These are phyloP conservation scores for Agrotis puta DNA, from an alignment of 2,888 invertebrate genomes.

Conservation along the genomic window DNA sequence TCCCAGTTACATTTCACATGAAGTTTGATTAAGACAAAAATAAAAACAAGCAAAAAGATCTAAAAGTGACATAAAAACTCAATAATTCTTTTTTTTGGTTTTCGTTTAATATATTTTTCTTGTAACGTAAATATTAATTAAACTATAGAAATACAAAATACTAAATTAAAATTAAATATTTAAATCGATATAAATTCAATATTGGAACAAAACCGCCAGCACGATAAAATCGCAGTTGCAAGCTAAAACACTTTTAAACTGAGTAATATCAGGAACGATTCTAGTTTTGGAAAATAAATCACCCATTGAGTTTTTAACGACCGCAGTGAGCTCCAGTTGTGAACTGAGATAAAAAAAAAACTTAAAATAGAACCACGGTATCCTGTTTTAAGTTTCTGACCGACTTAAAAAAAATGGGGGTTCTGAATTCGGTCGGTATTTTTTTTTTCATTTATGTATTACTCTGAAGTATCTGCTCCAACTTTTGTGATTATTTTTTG, in stretches of 20 bases:
- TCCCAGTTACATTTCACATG: background rate
- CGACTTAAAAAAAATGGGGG: too few species aligned
- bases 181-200: too few species aligned
- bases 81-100: too few species aligned
- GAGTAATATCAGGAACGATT: slow-evolving; percentile 45
- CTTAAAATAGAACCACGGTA: slow-evolving; percentile 15
- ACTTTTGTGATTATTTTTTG: too few species aligned
- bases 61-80: slow-evolving; percentile 24
- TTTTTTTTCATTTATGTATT: too few species aligned
- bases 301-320: slow-evolving; percentile 53
- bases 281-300: slow-evolving; percentile 54
- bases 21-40: slow-evolving; percentile 12
- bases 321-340: slow-evolving; percentile 34
- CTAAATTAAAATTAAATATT: too few species aligned
- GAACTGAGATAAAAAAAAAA: slow-evolving; percentile 36
- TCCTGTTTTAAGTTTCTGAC: too few species aligned
- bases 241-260: slow-evolving; percentile 49
- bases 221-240: slow-evolving; percentile 31
- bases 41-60: slow-evolving; percentile 5
- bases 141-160: too few species aligned
- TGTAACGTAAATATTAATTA: too few species aligned
- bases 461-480: too few species aligned
- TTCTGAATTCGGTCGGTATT: too few species aligned
- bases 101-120: too few species aligned
- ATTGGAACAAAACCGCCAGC: slow-evolving; percentile 6